A percentile compares a stretch with the other conserved stretches of the same genome.
phyloP scores from a whole-genome alignment of 1,140 invertebrate genomes.

The Orchesella cincta region DNA sequence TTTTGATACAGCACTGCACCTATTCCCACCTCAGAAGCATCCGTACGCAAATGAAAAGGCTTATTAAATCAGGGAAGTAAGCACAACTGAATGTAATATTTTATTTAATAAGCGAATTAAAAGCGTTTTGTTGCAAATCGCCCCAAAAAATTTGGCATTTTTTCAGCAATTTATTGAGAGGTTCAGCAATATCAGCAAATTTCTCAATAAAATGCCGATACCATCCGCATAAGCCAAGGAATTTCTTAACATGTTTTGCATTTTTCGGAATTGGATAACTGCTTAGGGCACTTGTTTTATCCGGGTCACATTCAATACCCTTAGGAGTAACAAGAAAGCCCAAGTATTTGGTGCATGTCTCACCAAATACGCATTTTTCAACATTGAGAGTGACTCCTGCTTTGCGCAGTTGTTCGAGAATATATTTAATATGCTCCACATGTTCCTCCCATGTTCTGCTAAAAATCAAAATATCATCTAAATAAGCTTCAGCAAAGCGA shows the following conservation, averaged over 20 bases:
- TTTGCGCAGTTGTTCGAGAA: conserved; percentile 25
- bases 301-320: conserved; percentile 56
- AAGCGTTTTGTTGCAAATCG: conserved; percentile 51
- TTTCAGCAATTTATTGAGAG: conserved; percentile 54
- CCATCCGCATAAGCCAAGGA: conserved; percentile 57
- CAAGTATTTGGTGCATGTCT: conserved; percentile 57
- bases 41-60: conserved; percentile 8
- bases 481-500: conserved; percentile 14
- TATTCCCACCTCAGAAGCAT: conserved; percentile 1
- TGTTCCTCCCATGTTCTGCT: neutral
- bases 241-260: conserved; percentile 55
- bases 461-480: conserved; percentile 5
- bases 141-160: conserved; percentile 54
- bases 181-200: conserved; percentile 54
- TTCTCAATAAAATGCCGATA: conserved; percentile 57
- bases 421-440: neutral
- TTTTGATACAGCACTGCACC: neutral
- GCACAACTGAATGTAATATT: conserved; percentile 8
- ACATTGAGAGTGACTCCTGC: conserved; percentile 57
- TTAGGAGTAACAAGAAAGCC: conserved; percentile 56
- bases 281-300: conserved; percentile 55
- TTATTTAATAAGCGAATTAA: conserved; percentile 52
- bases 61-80: conserved; percentile 27
- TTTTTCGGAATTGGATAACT: conserved; percentile 56
- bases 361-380: conserved; percentile 58